These are phyloP conservation scores for Seira ritae DNA, from an alignment of 2,888 invertebrate species.

Conservation along the genomic window DNA sequence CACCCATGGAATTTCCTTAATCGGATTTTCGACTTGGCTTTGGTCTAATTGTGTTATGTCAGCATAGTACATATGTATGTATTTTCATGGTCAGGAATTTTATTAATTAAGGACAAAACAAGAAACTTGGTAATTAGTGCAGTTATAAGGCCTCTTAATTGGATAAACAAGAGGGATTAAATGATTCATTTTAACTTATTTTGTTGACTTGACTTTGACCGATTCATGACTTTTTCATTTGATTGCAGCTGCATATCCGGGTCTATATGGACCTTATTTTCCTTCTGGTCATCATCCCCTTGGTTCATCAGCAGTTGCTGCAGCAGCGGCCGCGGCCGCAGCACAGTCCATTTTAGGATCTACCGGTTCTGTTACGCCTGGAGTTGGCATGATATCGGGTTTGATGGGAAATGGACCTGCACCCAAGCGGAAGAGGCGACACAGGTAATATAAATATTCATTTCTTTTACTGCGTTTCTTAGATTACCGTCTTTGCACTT, in stretches of 20 bases:
- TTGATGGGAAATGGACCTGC: conserved; percentile 67
- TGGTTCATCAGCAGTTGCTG: conserved; percentile 60
- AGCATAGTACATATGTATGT: too few relatives aligned
- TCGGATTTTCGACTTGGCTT: conserved; percentile 35
- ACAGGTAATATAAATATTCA: conserved; percentile 68
- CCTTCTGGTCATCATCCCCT: conserved; percentile 74
- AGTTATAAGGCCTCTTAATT: too few relatives aligned
- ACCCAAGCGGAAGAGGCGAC: conserved; percentile 72
- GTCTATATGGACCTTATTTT: conserved; percentile 80
- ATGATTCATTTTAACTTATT: too few relatives aligned
- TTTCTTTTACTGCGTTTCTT: too few relatives aligned
- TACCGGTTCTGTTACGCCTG: conserved; percentile 62
- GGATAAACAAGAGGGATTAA: too few relatives aligned
- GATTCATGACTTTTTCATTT: too few relatives aligned
- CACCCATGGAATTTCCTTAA: conserved; percentile 54
- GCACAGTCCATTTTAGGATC: conserved; percentile 70
- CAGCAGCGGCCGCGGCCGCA: conserved; percentile 63
- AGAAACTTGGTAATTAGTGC: too few relatives aligned
- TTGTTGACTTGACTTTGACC: too few relatives aligned
- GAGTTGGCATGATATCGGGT: conserved; percentile 61
- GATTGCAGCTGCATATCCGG: conserved; percentile 82
- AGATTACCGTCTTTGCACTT: too few relatives aligned
- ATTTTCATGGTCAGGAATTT: too few relatives aligned
- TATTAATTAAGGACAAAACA: too few relatives aligned
- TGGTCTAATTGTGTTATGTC: too few relatives aligned